A percentile compares a stretch with the other conserved stretches of the same genome.
phyloP scores from a whole-genome alignment of 2,888 invertebrate genomes.

The Platycheirus albimanus region DNA sequence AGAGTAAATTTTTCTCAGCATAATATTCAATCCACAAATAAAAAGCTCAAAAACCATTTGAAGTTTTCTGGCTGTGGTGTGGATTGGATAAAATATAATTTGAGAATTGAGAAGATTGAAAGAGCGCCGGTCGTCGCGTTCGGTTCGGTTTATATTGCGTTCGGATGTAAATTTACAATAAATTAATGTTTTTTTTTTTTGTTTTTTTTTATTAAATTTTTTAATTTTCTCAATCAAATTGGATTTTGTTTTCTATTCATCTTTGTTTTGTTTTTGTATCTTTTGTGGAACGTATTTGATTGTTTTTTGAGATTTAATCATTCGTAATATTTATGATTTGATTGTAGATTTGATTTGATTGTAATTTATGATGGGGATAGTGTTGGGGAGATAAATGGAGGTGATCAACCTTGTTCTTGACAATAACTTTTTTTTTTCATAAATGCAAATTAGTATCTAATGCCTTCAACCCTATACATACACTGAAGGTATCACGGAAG shows the following conservation, averaged over 20 bases:
- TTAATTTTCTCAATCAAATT: neutral
- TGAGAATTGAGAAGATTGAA: neutral
- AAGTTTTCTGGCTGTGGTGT: neutral
- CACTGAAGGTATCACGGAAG: too few species aligned
- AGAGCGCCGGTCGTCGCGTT: slow-evolving; percentile 5
- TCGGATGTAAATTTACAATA: too few species aligned
- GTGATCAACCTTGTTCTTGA: slow-evolving; percentile 15
- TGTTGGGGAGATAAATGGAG: neutral
- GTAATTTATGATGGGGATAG: neutral
- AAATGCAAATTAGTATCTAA: too few species aligned
- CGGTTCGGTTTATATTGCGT: too few species aligned
- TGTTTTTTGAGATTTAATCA: slow-evolving; percentile 38
- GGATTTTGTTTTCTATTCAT: slow-evolving; percentile 17
- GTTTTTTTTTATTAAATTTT: slow-evolving; percentile 8
- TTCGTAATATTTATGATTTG: slow-evolving; percentile 30
- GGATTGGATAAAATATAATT: neutral
- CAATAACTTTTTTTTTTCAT: too few species aligned
- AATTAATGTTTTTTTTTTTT: neutral
- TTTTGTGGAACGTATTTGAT: slow-evolving; percentile 66
- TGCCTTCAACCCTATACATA: too few species aligned
- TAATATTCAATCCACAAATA: slow-evolving; percentile 21
- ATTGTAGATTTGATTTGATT: slow-evolving; percentile 17
- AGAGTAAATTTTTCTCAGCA: slow-evolving; percentile 25
- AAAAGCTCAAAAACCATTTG: slow-evolving; percentile 20
- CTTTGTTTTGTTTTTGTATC: neutral